Evolutionary conservation across 2,888 invertebrate species (phyloP).

Genomic region (Omphaloscelis lunosa): DNA sequence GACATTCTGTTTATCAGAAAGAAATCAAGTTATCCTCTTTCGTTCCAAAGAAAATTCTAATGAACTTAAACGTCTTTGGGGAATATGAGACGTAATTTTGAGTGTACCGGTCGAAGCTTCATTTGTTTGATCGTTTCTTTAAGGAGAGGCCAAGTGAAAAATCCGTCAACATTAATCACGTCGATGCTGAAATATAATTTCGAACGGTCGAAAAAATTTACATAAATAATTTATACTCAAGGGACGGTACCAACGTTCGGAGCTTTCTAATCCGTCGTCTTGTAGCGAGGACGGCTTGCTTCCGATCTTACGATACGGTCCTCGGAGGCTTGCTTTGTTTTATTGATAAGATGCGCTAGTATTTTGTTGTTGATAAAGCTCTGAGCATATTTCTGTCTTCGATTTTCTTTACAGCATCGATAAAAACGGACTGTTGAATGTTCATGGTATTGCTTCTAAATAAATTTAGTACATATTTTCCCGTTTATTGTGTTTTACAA

Average conservation of each 20-base stretch:
- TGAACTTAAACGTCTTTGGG: constrained; percentile 77
- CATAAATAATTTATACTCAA: constrained; percentile 89
- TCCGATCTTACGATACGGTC: constrained; percentile 70
- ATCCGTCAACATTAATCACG: constrained; percentile 88
- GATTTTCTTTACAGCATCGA: constrained; percentile 48
- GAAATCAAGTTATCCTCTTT: constrained; percentile 78
- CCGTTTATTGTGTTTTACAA: not conserved
- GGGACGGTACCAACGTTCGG: constrained; percentile 74
- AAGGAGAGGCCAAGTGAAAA: constrained; percentile 85
- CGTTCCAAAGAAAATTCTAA: constrained; percentile 75
- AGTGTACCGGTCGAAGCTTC: constrained; percentile 83
- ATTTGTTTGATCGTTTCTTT: constrained; percentile 87
- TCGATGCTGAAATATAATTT: constrained; percentile 88
- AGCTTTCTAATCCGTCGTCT: constrained; percentile 78
- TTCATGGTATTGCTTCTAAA: constrained; percentile 11
- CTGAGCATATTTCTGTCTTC: constrained; percentile 44
- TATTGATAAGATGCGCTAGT: constrained; percentile 60
- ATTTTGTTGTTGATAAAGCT: constrained; percentile 56
- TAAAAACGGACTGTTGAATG: constrained; percentile 33
- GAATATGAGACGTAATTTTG: constrained; percentile 76
- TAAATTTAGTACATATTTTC: not conserved
- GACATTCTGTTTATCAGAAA: constrained; percentile 74
- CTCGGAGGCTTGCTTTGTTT: constrained; percentile 68
- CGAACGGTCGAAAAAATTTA: constrained; percentile 87
- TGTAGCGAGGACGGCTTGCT: constrained; percentile 72